phyloP scores from a whole-genome alignment of 2,888 invertebrate species.

The Acanthosepion esculentum region DNA sequence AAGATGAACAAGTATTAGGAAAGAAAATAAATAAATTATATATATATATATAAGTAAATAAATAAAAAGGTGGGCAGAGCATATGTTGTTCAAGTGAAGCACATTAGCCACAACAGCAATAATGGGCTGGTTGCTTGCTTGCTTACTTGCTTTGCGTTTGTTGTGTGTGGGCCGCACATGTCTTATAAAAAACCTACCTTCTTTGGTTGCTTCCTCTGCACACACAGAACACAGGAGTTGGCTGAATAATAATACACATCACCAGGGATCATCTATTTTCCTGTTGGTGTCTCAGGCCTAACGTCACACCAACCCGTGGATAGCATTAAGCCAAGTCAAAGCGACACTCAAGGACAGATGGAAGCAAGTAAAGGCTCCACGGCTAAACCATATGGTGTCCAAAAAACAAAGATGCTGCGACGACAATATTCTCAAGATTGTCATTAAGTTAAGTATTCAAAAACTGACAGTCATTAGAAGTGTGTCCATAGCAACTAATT shows the following conservation, averaged over 20 bases:
- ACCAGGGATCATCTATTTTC: slow-evolving; percentile 66
- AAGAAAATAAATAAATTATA: too few species aligned
- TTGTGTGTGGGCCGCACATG: neutral
- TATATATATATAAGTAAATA: too few species aligned
- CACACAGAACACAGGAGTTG: slow-evolving; percentile 72
- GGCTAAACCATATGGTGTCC: slow-evolving; percentile 33
- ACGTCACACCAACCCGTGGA: neutral
- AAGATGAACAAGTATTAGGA: neutral
- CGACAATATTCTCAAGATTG: neutral
- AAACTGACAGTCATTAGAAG: neutral
- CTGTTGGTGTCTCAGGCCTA: neutral
- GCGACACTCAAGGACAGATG: neutral
- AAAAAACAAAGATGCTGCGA: neutral
- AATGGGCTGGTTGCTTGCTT: neutral
- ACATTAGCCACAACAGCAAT: neutral
- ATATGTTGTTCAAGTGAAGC: neutral
- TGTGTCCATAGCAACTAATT: neutral
- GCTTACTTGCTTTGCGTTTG: neutral
- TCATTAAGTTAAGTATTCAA: neutral
- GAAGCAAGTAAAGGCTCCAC: neutral
- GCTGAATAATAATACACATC: slow-evolving; percentile 72
- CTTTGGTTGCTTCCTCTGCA: slow-evolving; percentile 59
- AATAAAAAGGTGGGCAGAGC: neutral
- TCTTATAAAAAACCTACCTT: slow-evolving; percentile 50
- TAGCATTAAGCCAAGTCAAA: slow-evolving; percentile 10